These are phyloP conservation scores for Climacteris rufus DNA, from an alignment of 2,113 vertebrate genomes.

Conservation along the genomic window DNA sequence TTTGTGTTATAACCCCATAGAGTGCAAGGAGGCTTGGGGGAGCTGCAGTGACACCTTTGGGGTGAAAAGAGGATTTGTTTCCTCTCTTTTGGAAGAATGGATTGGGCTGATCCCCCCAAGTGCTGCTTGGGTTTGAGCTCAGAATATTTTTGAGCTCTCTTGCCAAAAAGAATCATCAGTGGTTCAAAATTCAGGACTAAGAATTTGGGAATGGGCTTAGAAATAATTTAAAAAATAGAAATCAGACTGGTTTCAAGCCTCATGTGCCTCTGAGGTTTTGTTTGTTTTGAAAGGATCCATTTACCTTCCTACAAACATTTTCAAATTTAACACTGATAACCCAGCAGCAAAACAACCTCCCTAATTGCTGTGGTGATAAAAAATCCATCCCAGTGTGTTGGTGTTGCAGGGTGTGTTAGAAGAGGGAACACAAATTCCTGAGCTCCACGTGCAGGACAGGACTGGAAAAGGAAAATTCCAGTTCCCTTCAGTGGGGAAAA, in stretches of 20 bases:
- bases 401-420: background rate
- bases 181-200: background rate
- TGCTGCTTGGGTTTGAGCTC: background rate
- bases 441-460: background rate
- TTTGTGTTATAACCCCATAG: background rate
- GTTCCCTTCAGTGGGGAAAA: background rate
- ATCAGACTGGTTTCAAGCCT: background rate
- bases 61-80: background rate
- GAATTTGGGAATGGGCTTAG: background rate
- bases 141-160: background rate
- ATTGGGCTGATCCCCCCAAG: background rate
- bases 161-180: background rate
- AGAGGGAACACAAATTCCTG: background rate
- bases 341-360: background rate
- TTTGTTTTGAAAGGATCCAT: background rate
- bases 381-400: background rate
- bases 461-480: background rate
- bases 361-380: background rate
- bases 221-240: background rate
- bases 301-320: background rate
- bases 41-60: background rate
- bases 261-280: fast-evolving
- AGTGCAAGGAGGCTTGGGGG: background rate
- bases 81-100: background rate
- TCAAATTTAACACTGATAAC: background rate